phyloP scores from a whole-genome alignment of 2,113 vertebrate genomes.

The Oceanites oceanicus region DNA sequence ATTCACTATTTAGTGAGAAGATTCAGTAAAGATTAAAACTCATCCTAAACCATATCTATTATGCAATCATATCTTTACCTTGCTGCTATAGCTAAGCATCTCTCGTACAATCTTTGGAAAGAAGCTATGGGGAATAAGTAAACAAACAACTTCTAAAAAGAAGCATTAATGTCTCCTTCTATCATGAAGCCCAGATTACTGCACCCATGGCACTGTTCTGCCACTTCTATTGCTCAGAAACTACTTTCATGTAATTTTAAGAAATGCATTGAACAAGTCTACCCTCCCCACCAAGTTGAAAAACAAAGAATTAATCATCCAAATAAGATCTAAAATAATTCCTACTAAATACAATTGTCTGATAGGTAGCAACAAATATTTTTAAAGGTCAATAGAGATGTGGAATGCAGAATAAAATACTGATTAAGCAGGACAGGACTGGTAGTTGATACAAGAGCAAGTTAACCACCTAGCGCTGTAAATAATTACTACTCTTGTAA shows the following conservation, averaged over 20 bases:
- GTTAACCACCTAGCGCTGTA: neutral
- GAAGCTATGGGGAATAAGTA: neutral
- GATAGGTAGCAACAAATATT: neutral
- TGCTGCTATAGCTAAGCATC: neutral
- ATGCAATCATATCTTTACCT: neutral
- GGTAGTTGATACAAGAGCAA: neutral
- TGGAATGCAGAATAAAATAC: conserved; percentile 38
- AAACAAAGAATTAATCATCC: neutral
- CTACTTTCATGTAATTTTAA: neutral
- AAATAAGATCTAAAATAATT: neutral
- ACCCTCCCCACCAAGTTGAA: neutral
- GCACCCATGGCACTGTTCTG: neutral
- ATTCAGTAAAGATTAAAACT: conserved; percentile 30
- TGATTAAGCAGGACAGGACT: neutral
- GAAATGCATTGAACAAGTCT: neutral
- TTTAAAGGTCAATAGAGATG: conserved; percentile 7
- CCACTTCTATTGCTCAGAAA: neutral
- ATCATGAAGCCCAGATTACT: neutral
- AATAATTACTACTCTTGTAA: neutral
- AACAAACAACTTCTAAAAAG: neutral
- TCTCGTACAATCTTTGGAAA: conserved; percentile 25
- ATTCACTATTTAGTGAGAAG: conserved; percentile 15
- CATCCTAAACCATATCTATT: conserved; percentile 26
- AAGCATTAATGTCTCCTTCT: neutral
- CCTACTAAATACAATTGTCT: neutral